These are phyloP conservation scores for Catonia carolina DNA, from an alignment of 2,888 invertebrate species.

Conservation along the genomic window DNA sequence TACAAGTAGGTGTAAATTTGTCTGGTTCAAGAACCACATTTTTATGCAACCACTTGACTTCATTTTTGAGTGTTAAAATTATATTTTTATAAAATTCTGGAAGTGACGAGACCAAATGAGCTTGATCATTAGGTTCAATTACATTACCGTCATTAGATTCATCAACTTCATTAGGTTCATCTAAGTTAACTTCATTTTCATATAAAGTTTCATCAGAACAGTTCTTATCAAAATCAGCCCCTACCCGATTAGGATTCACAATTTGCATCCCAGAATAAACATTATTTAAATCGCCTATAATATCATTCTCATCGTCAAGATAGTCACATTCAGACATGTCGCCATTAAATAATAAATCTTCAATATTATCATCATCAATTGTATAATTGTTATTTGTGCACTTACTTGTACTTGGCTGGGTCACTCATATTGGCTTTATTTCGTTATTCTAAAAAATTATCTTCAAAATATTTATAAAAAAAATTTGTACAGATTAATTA, in stretches of 20 bases:
- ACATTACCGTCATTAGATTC: neutral
- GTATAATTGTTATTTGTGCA: neutral
- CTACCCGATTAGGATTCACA: neutral
- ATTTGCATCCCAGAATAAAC: neutral
- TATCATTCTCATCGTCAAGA: neutral
- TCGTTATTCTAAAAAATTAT: no score
- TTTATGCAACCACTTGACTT: neutral
- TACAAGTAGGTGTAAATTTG: neutral
- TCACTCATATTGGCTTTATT: no score
- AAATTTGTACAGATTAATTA: no score
- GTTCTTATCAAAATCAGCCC: slow-evolving; percentile 3
- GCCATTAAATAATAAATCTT: neutral
- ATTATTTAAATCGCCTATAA: neutral
- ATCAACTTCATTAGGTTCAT: neutral
- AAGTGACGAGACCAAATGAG: neutral
- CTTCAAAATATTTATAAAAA: no score
- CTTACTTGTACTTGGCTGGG: neutral
- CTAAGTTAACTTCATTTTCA: neutral
- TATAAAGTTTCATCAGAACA: no score
- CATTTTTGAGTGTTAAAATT: neutral
- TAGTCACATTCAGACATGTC: neutral
- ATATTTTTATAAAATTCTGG: slow-evolving; percentile 4
- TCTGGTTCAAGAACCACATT: neutral
- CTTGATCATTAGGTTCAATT: neutral
- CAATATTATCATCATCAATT: neutral